Conservation (phyloP, 2,113 vertebrate species). For the Apodemus speciosus region DNA sequence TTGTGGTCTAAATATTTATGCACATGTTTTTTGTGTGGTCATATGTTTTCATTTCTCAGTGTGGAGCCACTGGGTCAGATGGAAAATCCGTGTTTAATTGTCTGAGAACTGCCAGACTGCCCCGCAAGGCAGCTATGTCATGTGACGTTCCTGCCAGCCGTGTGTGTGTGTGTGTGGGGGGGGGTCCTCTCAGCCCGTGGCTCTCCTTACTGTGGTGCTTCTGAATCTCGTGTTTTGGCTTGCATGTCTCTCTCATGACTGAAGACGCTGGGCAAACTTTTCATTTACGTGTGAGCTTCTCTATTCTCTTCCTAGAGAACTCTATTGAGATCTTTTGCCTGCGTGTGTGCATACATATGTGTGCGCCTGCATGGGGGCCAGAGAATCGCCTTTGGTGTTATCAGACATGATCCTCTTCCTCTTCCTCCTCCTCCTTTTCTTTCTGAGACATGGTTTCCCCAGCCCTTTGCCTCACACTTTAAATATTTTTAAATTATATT, state of each 20-base stretch:
- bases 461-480: background rate
- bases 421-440: background rate
- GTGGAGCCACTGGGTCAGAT: background rate
- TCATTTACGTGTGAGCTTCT: background rate
- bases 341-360: background rate
- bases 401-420: background rate
- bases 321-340: background rate
- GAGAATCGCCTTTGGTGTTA: background rate
- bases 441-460: no score
- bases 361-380: background rate
- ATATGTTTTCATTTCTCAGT: slow-evolving; percentile 7
- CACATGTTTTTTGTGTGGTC: background rate
- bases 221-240: background rate
- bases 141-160: background rate
- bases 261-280: background rate
- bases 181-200: background rate
- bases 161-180: no score
- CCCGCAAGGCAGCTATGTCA: background rate
- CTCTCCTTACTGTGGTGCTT: background rate
- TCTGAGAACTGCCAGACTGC: background rate
- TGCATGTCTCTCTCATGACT: background rate
- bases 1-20: slow-evolving; percentile 14
- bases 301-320: background rate
- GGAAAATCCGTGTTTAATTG: background rate
- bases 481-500: background rate